Percentiles rank a stretch among this genome's conserved stretches.
Conservation (phyloP, 2,113 vertebrate genomes). For the Barbus barbus region DNA sequence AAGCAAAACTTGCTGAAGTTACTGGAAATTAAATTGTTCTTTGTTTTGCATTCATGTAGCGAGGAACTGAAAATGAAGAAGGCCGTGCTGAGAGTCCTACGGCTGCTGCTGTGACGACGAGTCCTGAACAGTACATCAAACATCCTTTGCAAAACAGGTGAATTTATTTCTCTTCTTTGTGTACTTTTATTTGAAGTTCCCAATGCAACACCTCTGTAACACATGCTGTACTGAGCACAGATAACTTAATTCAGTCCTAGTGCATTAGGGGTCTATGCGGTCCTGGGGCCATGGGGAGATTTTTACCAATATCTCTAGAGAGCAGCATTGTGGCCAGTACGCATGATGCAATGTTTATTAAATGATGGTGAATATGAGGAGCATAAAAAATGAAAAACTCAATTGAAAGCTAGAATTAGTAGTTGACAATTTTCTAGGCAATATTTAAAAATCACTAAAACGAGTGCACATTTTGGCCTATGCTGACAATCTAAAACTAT, state of each 20-base stretch:
- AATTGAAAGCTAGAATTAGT: too few species aligned
- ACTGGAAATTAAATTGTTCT: neutral
- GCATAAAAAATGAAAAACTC: neutral
- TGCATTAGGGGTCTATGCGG: neutral
- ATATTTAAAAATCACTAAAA: neutral
- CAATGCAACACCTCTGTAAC: neutral
- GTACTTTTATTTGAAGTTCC: neutral
- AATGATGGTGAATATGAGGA: neutral
- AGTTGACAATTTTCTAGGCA: too few species aligned
- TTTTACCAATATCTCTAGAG: too few species aligned
- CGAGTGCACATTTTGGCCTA: neutral
- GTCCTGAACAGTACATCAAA: constrained; percentile 78
- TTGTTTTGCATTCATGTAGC: constrained; percentile 60
- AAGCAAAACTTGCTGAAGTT: neutral
- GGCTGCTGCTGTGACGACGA: constrained; percentile 56
- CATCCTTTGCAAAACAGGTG: constrained; percentile 82
- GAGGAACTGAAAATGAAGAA: constrained; percentile 77
- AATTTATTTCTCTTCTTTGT: neutral
- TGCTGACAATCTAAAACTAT: too few species aligned
- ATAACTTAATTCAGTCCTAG: constrained; percentile 31
- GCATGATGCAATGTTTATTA: neutral
- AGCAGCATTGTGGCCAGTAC: too few species aligned
- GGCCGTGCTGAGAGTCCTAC: constrained; percentile 61
- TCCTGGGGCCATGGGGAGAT: too few species aligned
- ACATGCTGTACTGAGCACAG: neutral